Evolutionary conservation across 2,113 vertebrate species (phyloP).

Genomic region (Oncorhynchus kisutch): DNA sequence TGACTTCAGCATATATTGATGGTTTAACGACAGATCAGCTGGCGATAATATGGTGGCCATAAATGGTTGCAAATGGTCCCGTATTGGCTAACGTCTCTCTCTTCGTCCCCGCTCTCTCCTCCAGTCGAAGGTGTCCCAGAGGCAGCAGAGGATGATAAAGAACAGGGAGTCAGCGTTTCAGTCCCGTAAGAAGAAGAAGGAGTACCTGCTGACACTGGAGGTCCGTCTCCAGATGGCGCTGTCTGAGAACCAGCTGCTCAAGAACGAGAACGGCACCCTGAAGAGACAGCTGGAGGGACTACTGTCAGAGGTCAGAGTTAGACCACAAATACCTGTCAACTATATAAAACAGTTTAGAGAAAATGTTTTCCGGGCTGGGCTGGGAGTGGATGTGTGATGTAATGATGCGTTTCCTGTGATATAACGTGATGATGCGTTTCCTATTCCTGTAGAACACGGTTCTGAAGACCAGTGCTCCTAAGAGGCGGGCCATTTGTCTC

Average conservation of each 20-base stretch:
- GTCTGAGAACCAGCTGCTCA: constrained; percentile 81
- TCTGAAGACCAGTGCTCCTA: constrained; percentile 83
- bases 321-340: neutral
- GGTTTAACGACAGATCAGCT: too few relatives aligned
- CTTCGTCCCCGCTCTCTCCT: neutral
- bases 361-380: neutral
- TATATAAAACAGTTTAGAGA: neutral
- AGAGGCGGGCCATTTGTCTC: constrained; percentile 87
- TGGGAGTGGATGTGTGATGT: neutral
- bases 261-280: constrained; percentile 86
- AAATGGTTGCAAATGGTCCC: neutral
- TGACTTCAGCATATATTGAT: neutral
- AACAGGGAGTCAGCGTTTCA: constrained; percentile 89
- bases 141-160: constrained; percentile 95
- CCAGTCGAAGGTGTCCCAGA: constrained; percentile 86
- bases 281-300: constrained; percentile 88
- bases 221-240: constrained; percentile 79
- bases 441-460: constrained; percentile 78
- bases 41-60: too few relatives aligned
- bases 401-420: neutral
- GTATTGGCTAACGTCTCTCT: neutral
- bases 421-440: neutral
- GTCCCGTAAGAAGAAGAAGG: constrained; percentile 90
- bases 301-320: constrained; percentile 79
- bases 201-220: constrained; percentile 89